Evolutionary conservation across 2,888 invertebrate genomes (phyloP), one percentile per base, ranked within the genome.

Genomic region (Xestia c-nigrum): DNA sequence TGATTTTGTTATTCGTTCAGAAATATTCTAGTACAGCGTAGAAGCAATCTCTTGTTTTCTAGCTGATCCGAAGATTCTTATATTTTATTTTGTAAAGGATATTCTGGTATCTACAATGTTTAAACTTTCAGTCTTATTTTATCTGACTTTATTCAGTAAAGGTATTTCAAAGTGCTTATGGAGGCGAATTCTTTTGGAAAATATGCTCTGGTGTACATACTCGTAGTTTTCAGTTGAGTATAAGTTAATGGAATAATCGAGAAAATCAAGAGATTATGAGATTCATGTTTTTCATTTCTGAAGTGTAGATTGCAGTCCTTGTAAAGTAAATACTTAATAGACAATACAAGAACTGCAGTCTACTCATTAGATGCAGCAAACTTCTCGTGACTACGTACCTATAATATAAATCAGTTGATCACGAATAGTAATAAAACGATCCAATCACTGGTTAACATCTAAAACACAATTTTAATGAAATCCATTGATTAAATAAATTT

Each of bases 401-500:
- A 24, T 52, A 21, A 66, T 12, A 66, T 59, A 59, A 70, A 80
- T 66, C 65, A 61, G 21, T 43, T 64, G 47, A 74, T 46, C 52
- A 61, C n/a, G 52, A 57, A 55, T 1, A 46, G 7, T 57, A 65
- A 65, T 43, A 65, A 83, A 71, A 46, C 63, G 31, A 31, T 52
- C 67, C 50, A 24, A 63, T 73, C 43, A n/a, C 50, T 12, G 59
- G 31, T 63, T 65, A 21, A 52, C 61, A 63, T 74, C 59, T 43
- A 47, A 71, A 81, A 68, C 63, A 59, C 68, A 72, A 68, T 78
- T 74, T 67, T 68, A 76, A 84, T 82, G 76, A 72, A 82, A 82
- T 52, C 55, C 52, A 69, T 65, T 82, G 86, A 86, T 74, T 59
- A 78, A 69, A 82, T 80, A 57, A 76, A 86, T 86, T 85, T 83